Percentiles rank a stretch among this genome's conserved stretches.
Evolutionary conservation across 2,888 invertebrate species (phyloP).

Genomic region (Eurois occulta): DNA sequence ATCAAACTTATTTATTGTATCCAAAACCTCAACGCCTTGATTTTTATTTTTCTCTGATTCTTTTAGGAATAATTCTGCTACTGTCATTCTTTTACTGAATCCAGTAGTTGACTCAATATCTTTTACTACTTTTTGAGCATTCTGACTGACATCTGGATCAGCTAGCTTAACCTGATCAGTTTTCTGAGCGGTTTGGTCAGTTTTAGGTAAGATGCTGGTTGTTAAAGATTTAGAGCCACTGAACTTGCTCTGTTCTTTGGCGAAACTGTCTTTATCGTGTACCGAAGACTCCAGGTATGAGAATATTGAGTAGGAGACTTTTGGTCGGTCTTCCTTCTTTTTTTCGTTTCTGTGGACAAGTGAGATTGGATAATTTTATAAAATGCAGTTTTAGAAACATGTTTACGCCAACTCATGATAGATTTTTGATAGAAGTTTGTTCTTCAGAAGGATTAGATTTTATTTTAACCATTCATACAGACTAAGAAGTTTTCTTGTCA

Average conservation of each 20-base stretch:
- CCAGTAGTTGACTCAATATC: conserved; percentile 47
- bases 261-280: conserved; percentile 90
- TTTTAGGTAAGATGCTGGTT: conserved; percentile 50
- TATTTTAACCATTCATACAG: background rate
- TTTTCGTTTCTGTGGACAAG: conserved; percentile 82
- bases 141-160: conserved; percentile 4
- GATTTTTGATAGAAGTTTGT: too few relatives aligned
- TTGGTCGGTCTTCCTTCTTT: conserved; percentile 88
- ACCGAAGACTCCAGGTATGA: conserved; percentile 93
- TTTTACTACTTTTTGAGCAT: conserved; percentile 5
- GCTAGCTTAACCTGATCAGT: background rate
- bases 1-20: conserved; percentile 87
- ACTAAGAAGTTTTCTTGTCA: background rate
- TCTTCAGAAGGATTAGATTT: background rate
- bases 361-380: background rate
- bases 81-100: conserved; percentile 84
- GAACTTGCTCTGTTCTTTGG: conserved; percentile 85
- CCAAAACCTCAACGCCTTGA: conserved; percentile 76
- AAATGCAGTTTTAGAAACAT: background rate
- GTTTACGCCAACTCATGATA: too few relatives aligned
- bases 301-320: conserved; percentile 94
- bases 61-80: conserved; percentile 86
- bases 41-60: conserved; percentile 84
- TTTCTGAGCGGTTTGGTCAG: conserved; percentile 16
- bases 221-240: conserved; percentile 84